A percentile compares a stretch with the other conserved stretches of the same genome.
Evolutionary conservation across 2,797 vertebrate genomes (phyloP).

Genomic region (Cryptoprocta ferox): DNA sequence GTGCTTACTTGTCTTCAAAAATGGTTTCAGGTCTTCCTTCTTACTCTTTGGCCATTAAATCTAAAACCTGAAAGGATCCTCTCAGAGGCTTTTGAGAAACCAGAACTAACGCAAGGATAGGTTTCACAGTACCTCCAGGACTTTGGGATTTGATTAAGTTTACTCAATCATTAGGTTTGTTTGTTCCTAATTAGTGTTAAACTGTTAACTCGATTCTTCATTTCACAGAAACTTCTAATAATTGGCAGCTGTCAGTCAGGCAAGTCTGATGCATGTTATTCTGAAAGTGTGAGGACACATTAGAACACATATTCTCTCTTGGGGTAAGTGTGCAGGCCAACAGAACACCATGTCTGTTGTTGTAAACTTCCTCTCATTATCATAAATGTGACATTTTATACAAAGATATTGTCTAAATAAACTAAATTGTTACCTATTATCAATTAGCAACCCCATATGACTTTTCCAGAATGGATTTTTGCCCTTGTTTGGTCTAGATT

Average conservation of each 20-base stretch:
- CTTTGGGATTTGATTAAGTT: conserved; percentile 2
- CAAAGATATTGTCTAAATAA: conserved; percentile 41
- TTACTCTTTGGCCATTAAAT: background rate
- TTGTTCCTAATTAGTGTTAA: conserved; percentile 53
- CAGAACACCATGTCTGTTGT: background rate
- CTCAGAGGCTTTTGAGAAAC: conserved; percentile 13
- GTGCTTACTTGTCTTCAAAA: background rate
- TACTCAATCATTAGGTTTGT: conserved; percentile 31
- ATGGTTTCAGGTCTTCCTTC: conserved; percentile 7
- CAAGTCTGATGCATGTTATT: background rate
- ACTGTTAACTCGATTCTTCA: conserved; percentile 35
- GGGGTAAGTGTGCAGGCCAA: background rate
- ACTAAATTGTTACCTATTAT: conserved; percentile 47
- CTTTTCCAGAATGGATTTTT: background rate
- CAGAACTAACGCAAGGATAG: background rate
- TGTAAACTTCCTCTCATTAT: conserved; percentile 34
- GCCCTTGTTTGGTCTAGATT: background rate
- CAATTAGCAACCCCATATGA: background rate
- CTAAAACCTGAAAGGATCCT: background rate
- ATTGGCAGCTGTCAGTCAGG: conserved; percentile 46
- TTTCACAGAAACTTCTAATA: conserved; percentile 54
- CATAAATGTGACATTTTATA: conserved; percentile 26
- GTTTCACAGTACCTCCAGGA: background rate
- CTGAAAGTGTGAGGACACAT: background rate
- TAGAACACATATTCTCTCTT: background rate